A percentile compares a stretch with the other conserved stretches of the same genome.
phyloP scores from a whole-genome alignment of 2,113 vertebrate genomes.

The Hippolais icterina region DNA sequence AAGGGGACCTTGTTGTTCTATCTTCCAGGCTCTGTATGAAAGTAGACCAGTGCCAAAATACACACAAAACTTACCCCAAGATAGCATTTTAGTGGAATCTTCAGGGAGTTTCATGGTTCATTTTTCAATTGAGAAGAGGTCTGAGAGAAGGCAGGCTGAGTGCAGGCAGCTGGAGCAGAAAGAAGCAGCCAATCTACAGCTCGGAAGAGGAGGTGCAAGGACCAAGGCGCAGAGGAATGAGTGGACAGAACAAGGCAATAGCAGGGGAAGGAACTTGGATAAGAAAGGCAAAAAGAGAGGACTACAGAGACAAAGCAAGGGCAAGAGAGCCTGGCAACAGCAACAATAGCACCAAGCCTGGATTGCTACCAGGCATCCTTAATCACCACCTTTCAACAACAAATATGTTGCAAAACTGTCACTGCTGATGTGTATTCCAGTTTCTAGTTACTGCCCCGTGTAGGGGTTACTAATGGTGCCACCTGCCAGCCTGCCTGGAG shows the following conservation, averaged over 20 bases:
- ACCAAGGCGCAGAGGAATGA: not conserved
- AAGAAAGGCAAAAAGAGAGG: not conserved
- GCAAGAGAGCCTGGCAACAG: not conserved
- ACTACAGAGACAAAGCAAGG: not conserved
- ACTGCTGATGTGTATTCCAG: not conserved
- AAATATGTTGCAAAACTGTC: not conserved
- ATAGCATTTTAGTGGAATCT: not conserved
- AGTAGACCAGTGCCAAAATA: not conserved
- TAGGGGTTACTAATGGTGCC: not conserved
- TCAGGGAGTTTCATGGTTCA: not conserved
- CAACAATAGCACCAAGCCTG: not conserved
- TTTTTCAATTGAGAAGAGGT: not conserved
- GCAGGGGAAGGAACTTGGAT: not conserved
- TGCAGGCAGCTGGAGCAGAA: not conserved
- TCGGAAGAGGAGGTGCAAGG: not conserved
- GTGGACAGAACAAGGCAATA: not conserved
- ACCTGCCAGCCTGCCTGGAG: not conserved
- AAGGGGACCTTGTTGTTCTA: not conserved
- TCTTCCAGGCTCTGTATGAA: not conserved
- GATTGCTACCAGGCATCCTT: not conserved
- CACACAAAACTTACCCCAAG: not conserved
- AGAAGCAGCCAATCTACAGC: not conserved
- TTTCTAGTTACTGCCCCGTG: accelerated
- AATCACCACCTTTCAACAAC: not conserved
- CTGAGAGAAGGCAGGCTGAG: not conserved